Percentiles rank a stretch among this genome's conserved stretches.
Evolutionary conservation across 2,113 vertebrate species (phyloP).

Genomic region (Chaetura pelagica): DNA sequence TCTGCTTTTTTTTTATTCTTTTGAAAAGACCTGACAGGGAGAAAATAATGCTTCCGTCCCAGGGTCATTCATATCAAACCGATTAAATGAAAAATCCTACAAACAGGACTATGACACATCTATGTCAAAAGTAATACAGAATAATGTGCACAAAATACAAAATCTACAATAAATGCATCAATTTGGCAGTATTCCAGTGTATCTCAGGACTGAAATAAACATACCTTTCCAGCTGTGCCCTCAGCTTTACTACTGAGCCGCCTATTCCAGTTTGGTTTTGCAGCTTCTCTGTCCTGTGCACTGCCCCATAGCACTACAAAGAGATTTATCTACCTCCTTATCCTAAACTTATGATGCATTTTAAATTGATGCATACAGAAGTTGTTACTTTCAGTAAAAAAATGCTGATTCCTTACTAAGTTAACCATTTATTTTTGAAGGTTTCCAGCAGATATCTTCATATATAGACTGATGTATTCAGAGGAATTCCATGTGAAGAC

Average conservation of each 20-base stretch:
- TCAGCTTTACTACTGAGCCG: background rate
- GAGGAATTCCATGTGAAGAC: background rate
- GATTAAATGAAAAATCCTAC: background rate
- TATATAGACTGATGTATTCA: background rate
- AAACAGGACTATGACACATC: background rate
- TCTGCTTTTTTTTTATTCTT: background rate
- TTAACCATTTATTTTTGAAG: background rate
- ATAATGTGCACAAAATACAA: background rate
- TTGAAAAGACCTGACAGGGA: background rate
- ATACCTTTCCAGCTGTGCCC: background rate
- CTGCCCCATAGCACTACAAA: background rate
- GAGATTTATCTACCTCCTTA: background rate
- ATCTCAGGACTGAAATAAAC: background rate
- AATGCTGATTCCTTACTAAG: background rate
- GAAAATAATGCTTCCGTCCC: background rate
- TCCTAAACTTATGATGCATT: background rate
- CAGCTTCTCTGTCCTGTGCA: background rate
- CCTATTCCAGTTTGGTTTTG: background rate
- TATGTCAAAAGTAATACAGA: background rate
- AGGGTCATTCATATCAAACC: background rate
- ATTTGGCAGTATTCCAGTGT: background rate
- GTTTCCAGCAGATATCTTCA: background rate
- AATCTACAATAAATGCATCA: background rate
- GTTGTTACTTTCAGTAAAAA: background rate
- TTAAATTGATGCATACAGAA: background rate